phyloP scores from a whole-genome alignment of 92 coral and sea anemone species.

The Siderastrea radians region DNA sequence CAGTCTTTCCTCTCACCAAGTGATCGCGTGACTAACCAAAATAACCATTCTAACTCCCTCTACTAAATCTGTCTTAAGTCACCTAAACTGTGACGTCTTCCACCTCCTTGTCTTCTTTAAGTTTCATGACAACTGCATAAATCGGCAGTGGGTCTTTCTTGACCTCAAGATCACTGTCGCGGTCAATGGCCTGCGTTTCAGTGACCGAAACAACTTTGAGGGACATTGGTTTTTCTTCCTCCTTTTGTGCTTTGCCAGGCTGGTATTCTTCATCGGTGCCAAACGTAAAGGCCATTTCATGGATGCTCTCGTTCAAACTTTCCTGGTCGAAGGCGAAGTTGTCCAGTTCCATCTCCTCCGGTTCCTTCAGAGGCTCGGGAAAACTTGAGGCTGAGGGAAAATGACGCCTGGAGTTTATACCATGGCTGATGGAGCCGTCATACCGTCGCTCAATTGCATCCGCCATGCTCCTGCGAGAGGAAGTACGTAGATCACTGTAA shows the following conservation, averaged over 20 bases:
- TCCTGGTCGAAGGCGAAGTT: conserved; percentile 39
- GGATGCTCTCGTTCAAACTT: conserved; percentile 43
- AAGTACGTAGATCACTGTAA: too few relatives aligned
- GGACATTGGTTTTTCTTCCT: not conserved
- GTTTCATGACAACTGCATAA: conserved; percentile 26
- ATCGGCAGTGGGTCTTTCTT: not conserved
- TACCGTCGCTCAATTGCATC: conserved; percentile 12
- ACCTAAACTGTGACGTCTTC: too few relatives aligned
- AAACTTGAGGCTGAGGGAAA: conserved; percentile 30
- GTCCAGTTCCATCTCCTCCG: conserved; percentile 35
- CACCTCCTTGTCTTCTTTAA: not conserved
- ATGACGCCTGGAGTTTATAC: not conserved
- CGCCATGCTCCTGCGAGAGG: not conserved
- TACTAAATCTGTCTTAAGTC: too few relatives aligned
- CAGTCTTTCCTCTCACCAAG: too few relatives aligned
- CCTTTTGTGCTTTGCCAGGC: not conserved
- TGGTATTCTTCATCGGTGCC: conserved; percentile 53
- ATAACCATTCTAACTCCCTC: too few relatives aligned
- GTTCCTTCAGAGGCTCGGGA: conserved; percentile 37
- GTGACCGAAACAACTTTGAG: conserved; percentile 35
- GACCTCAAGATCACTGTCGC: not conserved
- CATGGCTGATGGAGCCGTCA: conserved; percentile 6
- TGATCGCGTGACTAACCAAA: too few relatives aligned
- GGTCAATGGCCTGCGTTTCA: conserved; percentile 24
- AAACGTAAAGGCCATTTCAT: conserved; percentile 10